phyloP scores from a whole-genome alignment of 2,797 vertebrate genomes.

The Phalloptychus januarius region DNA sequence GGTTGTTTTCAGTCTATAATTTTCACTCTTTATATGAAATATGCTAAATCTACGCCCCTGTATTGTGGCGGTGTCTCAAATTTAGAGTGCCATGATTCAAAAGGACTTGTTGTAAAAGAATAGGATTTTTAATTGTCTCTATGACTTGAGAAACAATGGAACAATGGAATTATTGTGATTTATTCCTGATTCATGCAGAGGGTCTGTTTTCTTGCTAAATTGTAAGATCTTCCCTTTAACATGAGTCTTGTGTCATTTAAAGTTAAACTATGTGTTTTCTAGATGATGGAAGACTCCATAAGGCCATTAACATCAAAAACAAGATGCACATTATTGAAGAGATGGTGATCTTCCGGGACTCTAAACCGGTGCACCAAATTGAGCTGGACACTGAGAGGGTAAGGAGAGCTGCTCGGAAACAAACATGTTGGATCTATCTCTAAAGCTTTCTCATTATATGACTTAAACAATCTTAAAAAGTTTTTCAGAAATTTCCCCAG shows the following conservation, averaged over 20 bases:
- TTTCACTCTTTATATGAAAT: not conserved
- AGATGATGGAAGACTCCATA: conserved; percentile 93
- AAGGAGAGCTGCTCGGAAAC: conserved; percentile 9
- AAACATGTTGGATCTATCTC: conserved; percentile 2
- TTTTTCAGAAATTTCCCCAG: conserved; percentile 57
- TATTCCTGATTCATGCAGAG: not conserved
- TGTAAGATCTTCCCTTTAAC: not conserved
- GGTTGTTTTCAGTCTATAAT: not conserved
- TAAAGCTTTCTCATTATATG: conserved; percentile 6
- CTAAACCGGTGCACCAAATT: conserved; percentile 88
- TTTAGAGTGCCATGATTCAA: not conserved
- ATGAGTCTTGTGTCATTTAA: conserved; percentile 8
- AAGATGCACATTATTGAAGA: conserved; percentile 92
- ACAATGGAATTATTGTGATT: not conserved
- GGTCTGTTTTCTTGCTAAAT: not conserved
- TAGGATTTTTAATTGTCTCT: not conserved
- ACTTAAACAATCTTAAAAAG: conserved; percentile 47
- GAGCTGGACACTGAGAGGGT: conserved; percentile 89
- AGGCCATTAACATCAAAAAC: conserved; percentile 85
- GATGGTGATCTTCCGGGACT: conserved; percentile 82
- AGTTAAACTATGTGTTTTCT: conserved; percentile 14
- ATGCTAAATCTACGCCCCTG: not conserved
- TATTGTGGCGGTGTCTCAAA: not conserved
- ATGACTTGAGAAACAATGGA: not conserved
- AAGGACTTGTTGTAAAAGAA: not conserved